These are phyloP conservation scores for Takifugu ocellatus DNA, from an alignment of 2,797 vertebrate genomes.

Conservation along the genomic window DNA sequence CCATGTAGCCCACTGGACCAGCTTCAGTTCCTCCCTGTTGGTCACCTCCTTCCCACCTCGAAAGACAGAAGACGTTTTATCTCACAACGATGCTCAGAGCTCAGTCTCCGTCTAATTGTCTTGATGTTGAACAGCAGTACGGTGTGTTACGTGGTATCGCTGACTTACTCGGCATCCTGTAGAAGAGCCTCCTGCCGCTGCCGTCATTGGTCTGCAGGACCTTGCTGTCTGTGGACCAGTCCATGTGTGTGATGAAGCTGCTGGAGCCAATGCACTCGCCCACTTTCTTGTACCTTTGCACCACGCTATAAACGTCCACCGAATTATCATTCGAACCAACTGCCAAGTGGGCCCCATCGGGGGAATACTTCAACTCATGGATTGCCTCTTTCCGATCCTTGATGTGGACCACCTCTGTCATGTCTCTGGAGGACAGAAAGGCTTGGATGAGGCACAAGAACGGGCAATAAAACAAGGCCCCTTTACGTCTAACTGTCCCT, in stretches of 20 bases:
- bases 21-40: constrained; percentile 93
- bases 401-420: constrained; percentile 99
- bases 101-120: neutral
- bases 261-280: constrained; percentile 90
- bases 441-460: constrained; percentile 16
- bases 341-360: constrained; percentile 91
- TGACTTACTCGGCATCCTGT: constrained; percentile 92
- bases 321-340: constrained; percentile 96
- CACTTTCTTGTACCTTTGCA: constrained; percentile 97
- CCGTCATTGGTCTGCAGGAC: constrained; percentile 95
- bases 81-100: constrained; percentile 34
- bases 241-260: constrained; percentile 98
- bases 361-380: constrained; percentile 97
- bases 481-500: constrained; percentile 13
- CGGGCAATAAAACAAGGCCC: too few species aligned
- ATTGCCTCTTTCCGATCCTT: constrained; percentile 99
- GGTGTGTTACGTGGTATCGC: neutral
- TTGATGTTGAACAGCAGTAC: neutral
- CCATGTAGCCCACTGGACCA: constrained; percentile 94
- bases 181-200: constrained; percentile 89
- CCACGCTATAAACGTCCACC: constrained; percentile 92
- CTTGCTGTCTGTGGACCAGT: constrained; percentile 96
- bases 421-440: constrained; percentile 81
- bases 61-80: constrained; percentile 45
- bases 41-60: constrained; percentile 94